A percentile compares a stretch with the other conserved stretches of the same genome.
phyloP scores from a whole-genome alignment of 2,113 vertebrate species.

The Pseudopipra pipra region DNA sequence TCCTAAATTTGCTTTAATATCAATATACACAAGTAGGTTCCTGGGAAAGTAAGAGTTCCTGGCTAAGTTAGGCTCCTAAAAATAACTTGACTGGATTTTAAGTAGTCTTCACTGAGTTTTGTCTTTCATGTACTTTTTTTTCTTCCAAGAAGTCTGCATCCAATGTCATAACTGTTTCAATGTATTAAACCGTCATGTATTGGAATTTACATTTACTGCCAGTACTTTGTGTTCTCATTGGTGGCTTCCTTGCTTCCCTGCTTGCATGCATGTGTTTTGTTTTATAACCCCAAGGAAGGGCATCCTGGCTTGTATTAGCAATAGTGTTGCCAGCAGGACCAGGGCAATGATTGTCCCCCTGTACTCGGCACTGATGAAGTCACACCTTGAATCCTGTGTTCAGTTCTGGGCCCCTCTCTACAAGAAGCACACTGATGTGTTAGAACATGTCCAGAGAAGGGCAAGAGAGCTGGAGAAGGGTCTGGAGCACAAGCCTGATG shows the following conservation, averaged over 20 bases:
- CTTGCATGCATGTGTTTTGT: neutral
- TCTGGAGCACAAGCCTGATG: neutral
- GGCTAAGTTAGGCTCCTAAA: neutral
- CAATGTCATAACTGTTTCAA: neutral
- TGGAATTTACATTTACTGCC: neutral
- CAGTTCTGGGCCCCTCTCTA: neutral
- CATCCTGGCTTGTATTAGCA: neutral
- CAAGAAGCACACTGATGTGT: neutral
- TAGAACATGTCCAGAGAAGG: neutral
- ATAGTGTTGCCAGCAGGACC: neutral
- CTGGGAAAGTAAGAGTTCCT: neutral
- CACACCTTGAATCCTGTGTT: rapidly evolving
- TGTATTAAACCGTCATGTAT: neutral
- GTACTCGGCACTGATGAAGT: neutral
- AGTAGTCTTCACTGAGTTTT: neutral
- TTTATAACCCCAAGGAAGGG: neutral
- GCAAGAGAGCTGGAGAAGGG: neutral
- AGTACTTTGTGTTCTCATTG: neutral
- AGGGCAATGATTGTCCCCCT: neutral
- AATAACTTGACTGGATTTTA: neutral
- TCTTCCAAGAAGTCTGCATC: neutral
- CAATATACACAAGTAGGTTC: neutral
- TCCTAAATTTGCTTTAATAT: neutral
- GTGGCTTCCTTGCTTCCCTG: neutral
- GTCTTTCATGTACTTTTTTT: neutral